Evolutionary conservation across 2,113 vertebrate genomes (phyloP).

Genomic region (Mus musculus): GRCm39 chr8:9597001-9597500

Average conservation of each 20-base stretch:
- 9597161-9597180: fast-evolving
- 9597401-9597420: not conserved
- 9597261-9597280: not conserved
- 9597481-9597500: constrained; percentile 23
- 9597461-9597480: constrained; percentile 37
- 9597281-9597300: not conserved
- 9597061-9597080: fast-evolving
- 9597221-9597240: not conserved
- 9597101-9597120: not conserved
- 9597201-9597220: not conserved
- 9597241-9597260: not conserved
- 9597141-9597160: not conserved
- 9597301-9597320: not conserved
- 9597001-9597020: not conserved
- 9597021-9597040: not conserved
- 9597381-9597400: not conserved
- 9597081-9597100: not conserved
- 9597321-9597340: not conserved
- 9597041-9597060: not conserved
- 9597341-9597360: not conserved
- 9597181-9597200: not conserved
- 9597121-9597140: fast-evolving
- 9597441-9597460: not conserved
- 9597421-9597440: not conserved
- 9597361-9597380: not conserved